Evolutionary conservation across 2,797 vertebrate species (phyloP).

Genomic region (Halcyon chelicuti): DNA sequence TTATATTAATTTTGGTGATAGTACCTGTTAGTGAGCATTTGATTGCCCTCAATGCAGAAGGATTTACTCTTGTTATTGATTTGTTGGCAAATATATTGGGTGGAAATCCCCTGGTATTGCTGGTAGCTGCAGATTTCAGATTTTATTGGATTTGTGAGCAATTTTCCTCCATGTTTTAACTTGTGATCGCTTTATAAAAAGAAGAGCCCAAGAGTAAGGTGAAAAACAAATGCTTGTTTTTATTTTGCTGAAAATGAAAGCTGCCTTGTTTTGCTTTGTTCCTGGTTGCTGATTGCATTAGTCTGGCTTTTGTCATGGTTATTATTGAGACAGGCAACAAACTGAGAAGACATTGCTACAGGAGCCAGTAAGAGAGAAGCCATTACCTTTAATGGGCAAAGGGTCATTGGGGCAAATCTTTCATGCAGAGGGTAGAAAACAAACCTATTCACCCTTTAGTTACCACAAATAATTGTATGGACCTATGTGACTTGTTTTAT

Average conservation of each 20-base stretch:
- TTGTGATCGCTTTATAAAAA: slow-evolving; percentile 69
- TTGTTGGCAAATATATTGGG: slow-evolving; percentile 88
- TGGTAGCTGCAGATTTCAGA: slow-evolving; percentile 64
- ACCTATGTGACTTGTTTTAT: not conserved
- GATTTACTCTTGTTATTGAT: slow-evolving; percentile 92
- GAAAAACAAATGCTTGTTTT: slow-evolving; percentile 28
- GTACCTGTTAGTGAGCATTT: slow-evolving; percentile 83
- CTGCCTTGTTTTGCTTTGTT: slow-evolving; percentile 7
- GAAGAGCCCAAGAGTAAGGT: slow-evolving; percentile 43
- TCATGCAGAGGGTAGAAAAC: not conserved
- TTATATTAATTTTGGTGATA: slow-evolving; percentile 87
- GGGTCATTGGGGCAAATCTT: not conserved
- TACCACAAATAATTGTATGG: not conserved
- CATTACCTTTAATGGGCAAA: not conserved
- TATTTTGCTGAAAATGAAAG: slow-evolving; percentile 1
- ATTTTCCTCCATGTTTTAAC: slow-evolving; percentile 74
- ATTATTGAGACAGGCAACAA: not conserved
- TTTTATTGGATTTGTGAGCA: slow-evolving; percentile 75
- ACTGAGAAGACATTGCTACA: not conserved
- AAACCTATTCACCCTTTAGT: not conserved
- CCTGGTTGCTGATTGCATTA: slow-evolving; percentile 25
- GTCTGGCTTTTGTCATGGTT: slow-evolving; percentile 24
- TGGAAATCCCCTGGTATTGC: slow-evolving; percentile 84
- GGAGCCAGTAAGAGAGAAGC: not conserved
- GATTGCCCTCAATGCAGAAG: slow-evolving; percentile 82